A percentile compares a stretch with the other conserved stretches of the same genome.
Conservation (phyloP, 2,888 invertebrate species). For the Trileptium ribeirensis region DNA sequence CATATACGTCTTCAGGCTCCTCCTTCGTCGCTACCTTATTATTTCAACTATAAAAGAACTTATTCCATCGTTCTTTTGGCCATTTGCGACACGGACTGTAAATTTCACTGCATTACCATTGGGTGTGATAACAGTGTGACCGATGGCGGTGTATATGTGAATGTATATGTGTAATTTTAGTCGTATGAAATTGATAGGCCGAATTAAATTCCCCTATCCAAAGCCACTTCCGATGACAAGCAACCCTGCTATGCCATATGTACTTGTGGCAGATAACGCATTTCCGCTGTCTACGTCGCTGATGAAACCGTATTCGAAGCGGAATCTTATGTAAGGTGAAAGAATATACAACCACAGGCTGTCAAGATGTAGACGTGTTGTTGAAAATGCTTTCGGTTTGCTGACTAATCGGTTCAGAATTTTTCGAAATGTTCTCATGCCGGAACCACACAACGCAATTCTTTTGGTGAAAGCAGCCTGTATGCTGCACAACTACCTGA, state of each 20-base stretch:
- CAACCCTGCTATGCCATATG: slow-evolving; percentile 27
- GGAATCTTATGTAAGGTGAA: slow-evolving; percentile 5
- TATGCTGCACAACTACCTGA: neutral
- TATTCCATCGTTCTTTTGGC: slow-evolving; percentile 49
- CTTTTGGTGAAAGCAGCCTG: slow-evolving; percentile 20
- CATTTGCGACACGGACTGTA: slow-evolving; percentile 51
- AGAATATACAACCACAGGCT: slow-evolving; percentile 28
- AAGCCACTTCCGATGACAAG: neutral
- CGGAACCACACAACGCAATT: too few species aligned
- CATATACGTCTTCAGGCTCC: slow-evolving; percentile 45
- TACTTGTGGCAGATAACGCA: slow-evolving; percentile 41
- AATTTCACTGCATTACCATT: slow-evolving; percentile 47
- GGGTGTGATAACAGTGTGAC: slow-evolving; percentile 47
- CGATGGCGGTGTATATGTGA: slow-evolving; percentile 46
- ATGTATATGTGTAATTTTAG: slow-evolving; percentile 17
- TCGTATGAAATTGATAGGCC: too few species aligned
- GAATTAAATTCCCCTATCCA: neutral
- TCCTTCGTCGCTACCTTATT: slow-evolving; percentile 39
- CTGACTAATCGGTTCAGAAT: too few species aligned
- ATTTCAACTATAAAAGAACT: slow-evolving; percentile 46
- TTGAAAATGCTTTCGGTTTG: slow-evolving; percentile 36
- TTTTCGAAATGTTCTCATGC: too few species aligned
- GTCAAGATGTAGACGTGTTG: slow-evolving; percentile 24
- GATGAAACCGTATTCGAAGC: slow-evolving; percentile 34
- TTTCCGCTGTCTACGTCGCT: slow-evolving; percentile 39